Base-by-base conservation (phyloP, 2,113 vertebrate genomes). In the Albula goreensis region DNA sequence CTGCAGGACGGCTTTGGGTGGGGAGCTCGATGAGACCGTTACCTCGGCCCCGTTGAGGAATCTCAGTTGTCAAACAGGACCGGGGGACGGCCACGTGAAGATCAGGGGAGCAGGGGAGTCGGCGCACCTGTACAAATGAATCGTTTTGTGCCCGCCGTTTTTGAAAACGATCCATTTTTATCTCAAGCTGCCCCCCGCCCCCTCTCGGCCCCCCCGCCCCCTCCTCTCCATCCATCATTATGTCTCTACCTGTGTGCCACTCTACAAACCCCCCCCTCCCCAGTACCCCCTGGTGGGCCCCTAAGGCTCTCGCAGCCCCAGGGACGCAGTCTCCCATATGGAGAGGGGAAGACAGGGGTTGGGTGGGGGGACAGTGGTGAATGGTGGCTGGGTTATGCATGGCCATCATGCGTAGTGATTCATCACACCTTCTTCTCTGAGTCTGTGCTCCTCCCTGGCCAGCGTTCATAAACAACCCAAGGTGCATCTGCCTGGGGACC, bases 401-500 rank as follows among this genome's bases (percentile, higher is more conserved):
- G 63, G 66, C 85, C 31, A 51, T 53, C 74, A 84, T 77, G 31
- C 77, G 79, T 25, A 77, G n/a, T 77, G 52, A 79, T 87, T 74
- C 81, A 85, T 85, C 83, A 87, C 80, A 83, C 84, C 63, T 77
- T 77, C 22, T 80, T 51, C 63, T 50, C 78, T 57, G 51, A 12
- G 77, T 66, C 57, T 50, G 52, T 53, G n/a, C 48, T 80, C 53
- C 77, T 84, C 74, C 78, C 8, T 56, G 22, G 78, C 85, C 82
- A 90, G 89, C 92, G 89, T 90, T 92, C 93, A 90, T 86, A 93
- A 90, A 92, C 92, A 91, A 90, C 90, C 70, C 88, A 90, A 41
- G 49, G 92, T 92, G 89, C 92, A 90, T 91, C 89, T 91, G 94
- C 94, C 94, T 93, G 81, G 89, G 92, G 91, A 92, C 82, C 83